phyloP scores from a whole-genome alignment of 2,888 invertebrate species.

The Leucozona laternaria region DNA sequence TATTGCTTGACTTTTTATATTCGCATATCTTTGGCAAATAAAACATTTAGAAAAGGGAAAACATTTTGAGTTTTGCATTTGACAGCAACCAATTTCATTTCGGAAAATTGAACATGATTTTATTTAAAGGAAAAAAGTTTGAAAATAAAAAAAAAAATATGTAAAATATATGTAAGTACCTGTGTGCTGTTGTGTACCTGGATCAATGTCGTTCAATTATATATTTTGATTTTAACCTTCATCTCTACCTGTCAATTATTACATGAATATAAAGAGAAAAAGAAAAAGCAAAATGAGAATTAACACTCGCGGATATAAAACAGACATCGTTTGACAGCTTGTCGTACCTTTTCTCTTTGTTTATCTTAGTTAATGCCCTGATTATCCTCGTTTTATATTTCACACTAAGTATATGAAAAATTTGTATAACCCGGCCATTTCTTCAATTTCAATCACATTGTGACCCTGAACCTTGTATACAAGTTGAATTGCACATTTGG shows the following conservation, averaged over 20 bases:
- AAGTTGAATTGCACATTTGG: no score
- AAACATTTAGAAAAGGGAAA: background rate
- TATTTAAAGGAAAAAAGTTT: background rate
- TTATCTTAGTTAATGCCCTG: no score
- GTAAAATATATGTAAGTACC: no score
- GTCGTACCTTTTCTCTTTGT: background rate
- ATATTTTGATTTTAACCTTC: background rate
- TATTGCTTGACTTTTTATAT: background rate
- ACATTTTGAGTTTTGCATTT: constrained; percentile 2
- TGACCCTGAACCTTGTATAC: no score
- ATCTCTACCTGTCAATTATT: background rate
- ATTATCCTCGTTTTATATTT: no score
- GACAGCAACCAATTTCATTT: constrained; percentile 21
- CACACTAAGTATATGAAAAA: no score
- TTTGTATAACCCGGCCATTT: no score
- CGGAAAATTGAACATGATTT: background rate
- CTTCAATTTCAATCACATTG: no score
- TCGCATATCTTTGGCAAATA: background rate
- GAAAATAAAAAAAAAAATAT: background rate
- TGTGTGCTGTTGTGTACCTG: background rate
- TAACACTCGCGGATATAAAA: background rate
- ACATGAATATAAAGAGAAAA: background rate
- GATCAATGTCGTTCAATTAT: background rate
- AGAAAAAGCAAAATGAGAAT: background rate
- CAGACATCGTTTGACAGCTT: background rate